phyloP scores from a whole-genome alignment of 2,888 invertebrate genomes.

The Allophyes oxyacanthae region DNA sequence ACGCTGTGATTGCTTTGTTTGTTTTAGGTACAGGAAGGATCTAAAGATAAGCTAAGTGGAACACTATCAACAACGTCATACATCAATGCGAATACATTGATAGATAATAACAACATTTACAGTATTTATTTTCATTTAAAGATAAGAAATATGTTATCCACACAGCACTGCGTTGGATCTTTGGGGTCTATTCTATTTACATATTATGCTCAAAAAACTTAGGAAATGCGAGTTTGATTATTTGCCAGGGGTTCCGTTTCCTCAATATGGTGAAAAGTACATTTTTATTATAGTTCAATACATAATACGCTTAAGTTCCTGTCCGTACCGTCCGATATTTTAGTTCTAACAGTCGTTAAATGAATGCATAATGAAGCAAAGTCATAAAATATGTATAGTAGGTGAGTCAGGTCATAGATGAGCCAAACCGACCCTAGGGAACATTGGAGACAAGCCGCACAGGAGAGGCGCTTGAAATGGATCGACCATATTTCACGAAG shows the following conservation, averaged over 20 bases:
- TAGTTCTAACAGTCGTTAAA: slow-evolving; percentile 1
- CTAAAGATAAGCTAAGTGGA: slow-evolving; percentile 11
- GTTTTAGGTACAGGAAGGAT: slow-evolving; percentile 12
- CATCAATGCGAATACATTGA: slow-evolving; percentile 4
- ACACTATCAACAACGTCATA: slow-evolving; percentile 2
- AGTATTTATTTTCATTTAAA: slow-evolving; percentile 11
- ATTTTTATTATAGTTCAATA: slow-evolving; percentile 6
- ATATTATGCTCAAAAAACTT: slow-evolving; percentile 26
- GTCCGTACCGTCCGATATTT: no score
- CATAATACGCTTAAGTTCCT: slow-evolving; percentile 3
- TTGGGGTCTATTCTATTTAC: slow-evolving; percentile 19
- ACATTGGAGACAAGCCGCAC: no score
- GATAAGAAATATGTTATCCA: slow-evolving; percentile 11
- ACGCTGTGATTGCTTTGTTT: slow-evolving; percentile 7
- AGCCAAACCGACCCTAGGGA: no score
- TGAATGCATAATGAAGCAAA: not conserved
- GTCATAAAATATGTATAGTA: no score
- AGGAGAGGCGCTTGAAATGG: no score
- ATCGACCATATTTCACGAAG: no score
- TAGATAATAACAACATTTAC: not conserved
- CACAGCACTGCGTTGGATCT: slow-evolving; percentile 3
- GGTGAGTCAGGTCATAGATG: no score
- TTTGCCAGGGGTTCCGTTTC: slow-evolving; percentile 22
- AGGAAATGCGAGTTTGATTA: slow-evolving; percentile 37
- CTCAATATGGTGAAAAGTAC: not conserved